Evolutionary conservation across 2,113 vertebrate genomes (phyloP).

Genomic region (Sylvia atricapilla): DNA sequence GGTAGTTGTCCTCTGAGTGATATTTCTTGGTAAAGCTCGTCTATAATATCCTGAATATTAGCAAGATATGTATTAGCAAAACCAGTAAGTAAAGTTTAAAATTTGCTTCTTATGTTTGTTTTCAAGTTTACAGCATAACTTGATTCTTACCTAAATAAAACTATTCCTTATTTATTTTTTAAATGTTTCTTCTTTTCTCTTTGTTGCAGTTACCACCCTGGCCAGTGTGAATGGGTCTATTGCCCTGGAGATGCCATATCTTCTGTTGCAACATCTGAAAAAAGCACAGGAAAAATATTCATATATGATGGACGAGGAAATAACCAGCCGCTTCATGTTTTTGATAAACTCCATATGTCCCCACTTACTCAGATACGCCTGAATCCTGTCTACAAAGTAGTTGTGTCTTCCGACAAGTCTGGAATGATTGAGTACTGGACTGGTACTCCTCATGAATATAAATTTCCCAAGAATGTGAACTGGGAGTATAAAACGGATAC

Average conservation of each 20-base stretch:
- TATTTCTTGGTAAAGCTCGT: not conserved
- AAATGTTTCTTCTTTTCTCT: not conserved
- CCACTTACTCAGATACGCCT: conserved; percentile 90
- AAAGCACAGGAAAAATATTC: conserved; percentile 94
- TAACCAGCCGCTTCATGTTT: conserved; percentile 86
- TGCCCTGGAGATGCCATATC: conserved; percentile 95
- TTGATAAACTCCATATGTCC: conserved; percentile 89
- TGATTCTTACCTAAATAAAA: not conserved
- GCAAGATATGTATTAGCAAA: not conserved
- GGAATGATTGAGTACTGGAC: conserved; percentile 99
- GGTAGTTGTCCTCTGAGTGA: not conserved
- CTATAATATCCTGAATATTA: not conserved
- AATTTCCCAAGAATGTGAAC: conserved; percentile 87
- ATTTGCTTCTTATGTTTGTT: not conserved
- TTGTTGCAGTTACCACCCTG: conserved; percentile 85
- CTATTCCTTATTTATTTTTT: not conserved
- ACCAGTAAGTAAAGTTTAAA: not conserved
- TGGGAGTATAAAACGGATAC: conserved; percentile 99
- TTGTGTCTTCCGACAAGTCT: conserved; percentile 93
- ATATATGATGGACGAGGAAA: conserved; percentile 93
- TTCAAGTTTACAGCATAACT: not conserved
- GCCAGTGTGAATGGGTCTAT: conserved; percentile 95
- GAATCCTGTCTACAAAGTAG: conserved; percentile 85
- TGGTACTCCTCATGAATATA: conserved; percentile 89
- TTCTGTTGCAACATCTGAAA: conserved; percentile 94